Percentiles rank a stretch among this genome's conserved stretches.
Evolutionary conservation across 2,113 vertebrate genomes (phyloP).

Genomic region (Crotalus viridis): DNA sequence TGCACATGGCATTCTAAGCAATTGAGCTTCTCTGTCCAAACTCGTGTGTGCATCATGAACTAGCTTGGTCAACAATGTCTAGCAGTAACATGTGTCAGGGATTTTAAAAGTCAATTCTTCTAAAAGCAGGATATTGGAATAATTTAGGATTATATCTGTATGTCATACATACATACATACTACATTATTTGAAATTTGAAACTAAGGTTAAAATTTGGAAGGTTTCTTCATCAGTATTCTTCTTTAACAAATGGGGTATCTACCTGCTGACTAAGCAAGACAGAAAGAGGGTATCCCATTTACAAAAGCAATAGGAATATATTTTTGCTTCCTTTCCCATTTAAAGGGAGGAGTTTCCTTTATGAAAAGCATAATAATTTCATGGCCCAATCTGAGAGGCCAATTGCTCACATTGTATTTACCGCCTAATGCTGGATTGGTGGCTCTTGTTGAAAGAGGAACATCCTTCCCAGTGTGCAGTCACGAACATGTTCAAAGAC

Average conservation of each 20-base stretch:
- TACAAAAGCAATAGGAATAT: background rate
- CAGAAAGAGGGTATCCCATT: background rate
- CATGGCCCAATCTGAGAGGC: background rate
- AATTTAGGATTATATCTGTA: too few species aligned
- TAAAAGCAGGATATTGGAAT: too few species aligned
- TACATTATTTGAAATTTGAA: too few species aligned
- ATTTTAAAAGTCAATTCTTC: too few species aligned
- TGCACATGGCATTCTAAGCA: background rate
- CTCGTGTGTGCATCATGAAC: too few species aligned
- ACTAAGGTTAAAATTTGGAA: too few species aligned
- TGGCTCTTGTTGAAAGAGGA: background rate
- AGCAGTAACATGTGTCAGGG: too few species aligned
- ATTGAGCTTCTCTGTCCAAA: background rate
- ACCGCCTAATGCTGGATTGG: background rate
- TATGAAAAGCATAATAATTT: background rate
- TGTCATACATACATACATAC: too few species aligned
- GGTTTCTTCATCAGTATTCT: too few species aligned
- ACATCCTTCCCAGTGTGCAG: background rate
- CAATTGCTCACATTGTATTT: background rate
- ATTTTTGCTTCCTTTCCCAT: background rate
- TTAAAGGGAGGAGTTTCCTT: background rate
- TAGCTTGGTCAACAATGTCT: too few species aligned
- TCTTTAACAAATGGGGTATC: too few species aligned
- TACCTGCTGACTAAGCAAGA: background rate
- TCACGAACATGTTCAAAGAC: background rate